Percentiles rank a stretch among this genome's conserved stretches.
Conservation (phyloP, 2,888 invertebrate species). For the Mesorhabditis spiculigera region DNA sequence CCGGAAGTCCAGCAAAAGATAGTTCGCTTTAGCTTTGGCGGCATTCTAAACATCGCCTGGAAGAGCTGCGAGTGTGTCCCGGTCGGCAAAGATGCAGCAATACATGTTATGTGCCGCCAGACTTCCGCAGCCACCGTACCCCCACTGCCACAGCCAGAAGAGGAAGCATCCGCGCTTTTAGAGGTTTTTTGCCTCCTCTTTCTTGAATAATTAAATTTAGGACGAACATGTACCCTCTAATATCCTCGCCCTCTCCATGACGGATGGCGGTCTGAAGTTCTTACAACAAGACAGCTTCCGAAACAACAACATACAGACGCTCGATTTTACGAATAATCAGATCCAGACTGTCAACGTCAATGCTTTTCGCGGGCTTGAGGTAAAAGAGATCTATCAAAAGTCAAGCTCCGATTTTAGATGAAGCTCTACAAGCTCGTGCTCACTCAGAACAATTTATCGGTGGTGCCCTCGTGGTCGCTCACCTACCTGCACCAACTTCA, state of each 20-base stretch:
- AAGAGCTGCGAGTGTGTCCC: slow-evolving; percentile 31
- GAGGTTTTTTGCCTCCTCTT: too few relatives aligned
- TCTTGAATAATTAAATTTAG: background rate
- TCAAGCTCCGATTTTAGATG: slow-evolving; percentile 27
- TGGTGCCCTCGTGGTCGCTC: slow-evolving; percentile 50
- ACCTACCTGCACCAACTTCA: slow-evolving; percentile 52
- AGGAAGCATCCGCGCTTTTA: background rate
- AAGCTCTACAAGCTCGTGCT: slow-evolving; percentile 44
- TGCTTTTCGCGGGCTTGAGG: slow-evolving; percentile 57
- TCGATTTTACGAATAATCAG: slow-evolving; percentile 51
- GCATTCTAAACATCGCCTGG: slow-evolving; percentile 26
- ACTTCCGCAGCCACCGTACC: slow-evolving; percentile 34
- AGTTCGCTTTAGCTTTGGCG: slow-evolving; percentile 13
- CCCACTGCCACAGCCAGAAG: slow-evolving; percentile 25
- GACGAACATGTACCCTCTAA: slow-evolving; percentile 15
- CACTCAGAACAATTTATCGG: slow-evolving; percentile 43
- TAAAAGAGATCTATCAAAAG: slow-evolving; percentile 8
- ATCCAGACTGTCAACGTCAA: slow-evolving; percentile 57
- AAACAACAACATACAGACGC: slow-evolving; percentile 44
- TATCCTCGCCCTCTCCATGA: slow-evolving; percentile 40
- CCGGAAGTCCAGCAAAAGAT: background rate
- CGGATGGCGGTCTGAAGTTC: slow-evolving; percentile 37
- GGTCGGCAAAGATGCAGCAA: slow-evolving; percentile 22
- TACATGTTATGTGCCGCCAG: slow-evolving; percentile 38
- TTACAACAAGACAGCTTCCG: slow-evolving; percentile 51